Conservation (phyloP, 2,888 invertebrate genomes). For the Drosophila neotestacea region DNA sequence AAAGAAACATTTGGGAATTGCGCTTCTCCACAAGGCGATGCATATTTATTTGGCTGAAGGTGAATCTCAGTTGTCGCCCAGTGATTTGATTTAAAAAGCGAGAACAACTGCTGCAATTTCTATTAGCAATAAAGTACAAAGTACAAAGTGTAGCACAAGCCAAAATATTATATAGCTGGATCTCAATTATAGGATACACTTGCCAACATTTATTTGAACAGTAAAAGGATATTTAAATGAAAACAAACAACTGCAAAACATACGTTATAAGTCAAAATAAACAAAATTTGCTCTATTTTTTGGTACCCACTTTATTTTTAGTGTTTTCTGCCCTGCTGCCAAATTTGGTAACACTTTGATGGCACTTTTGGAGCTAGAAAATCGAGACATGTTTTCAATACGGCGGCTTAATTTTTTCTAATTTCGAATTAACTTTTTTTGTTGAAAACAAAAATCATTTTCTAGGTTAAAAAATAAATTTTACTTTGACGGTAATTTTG, state of each 20-base stretch:
- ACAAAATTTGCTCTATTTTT: conserved; percentile 27
- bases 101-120: background rate
- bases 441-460: too few species aligned
- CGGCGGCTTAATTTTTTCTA: too few species aligned
- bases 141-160: conserved; percentile 56
- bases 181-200: conserved; percentile 44
- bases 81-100: conserved; percentile 87
- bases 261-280: conserved; percentile 13
- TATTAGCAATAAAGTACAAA: conserved; percentile 49
- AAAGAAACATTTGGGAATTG: conserved; percentile 91
- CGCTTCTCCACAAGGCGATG: conserved; percentile 92
- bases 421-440: too few species aligned
- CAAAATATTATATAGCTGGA: conserved; percentile 47
- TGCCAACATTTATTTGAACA: too few species aligned
- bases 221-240: background rate
- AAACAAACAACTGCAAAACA: conserved; percentile 7
- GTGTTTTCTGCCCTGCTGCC: too few species aligned
- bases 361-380: too few species aligned
- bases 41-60: conserved; percentile 94
- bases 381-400: too few species aligned
- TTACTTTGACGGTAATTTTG: too few species aligned
- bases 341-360: too few species aligned
- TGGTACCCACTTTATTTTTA: background rate
- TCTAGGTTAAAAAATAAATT: too few species aligned
- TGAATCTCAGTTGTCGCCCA: conserved; percentile 93